phyloP scores from a whole-genome alignment of 2,888 invertebrate genomes.

The Troides aeacus region DNA sequence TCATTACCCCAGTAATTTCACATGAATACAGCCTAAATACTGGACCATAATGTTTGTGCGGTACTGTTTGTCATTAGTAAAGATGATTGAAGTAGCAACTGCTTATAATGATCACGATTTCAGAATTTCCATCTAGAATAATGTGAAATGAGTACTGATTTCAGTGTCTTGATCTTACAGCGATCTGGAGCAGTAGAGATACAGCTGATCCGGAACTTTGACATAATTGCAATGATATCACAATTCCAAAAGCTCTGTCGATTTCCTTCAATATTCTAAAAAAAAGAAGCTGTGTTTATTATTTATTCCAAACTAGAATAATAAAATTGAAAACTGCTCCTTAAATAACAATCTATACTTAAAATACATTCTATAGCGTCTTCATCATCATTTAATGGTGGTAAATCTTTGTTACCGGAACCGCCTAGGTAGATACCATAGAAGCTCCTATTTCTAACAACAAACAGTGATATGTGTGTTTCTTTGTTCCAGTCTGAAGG shows the following conservation, averaged over 20 bases:
- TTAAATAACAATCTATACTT: no score
- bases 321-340: not conserved
- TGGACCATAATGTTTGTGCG: no score
- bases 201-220: slow-evolving; percentile 64
- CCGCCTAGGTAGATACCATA: no score
- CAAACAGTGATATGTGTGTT: no score
- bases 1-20: no score
- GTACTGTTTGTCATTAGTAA: no score
- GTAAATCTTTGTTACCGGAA: no score
- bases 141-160: not conserved
- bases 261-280: slow-evolving; percentile 61
- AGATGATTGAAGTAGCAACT: not conserved
- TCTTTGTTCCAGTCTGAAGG: no score
- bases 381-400: no score
- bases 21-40: no score
- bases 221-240: slow-evolving; percentile 64
- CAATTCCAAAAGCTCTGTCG: slow-evolving; percentile 62
- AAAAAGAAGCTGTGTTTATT: slow-evolving; percentile 5
- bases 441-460: no score
- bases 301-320: not conserved
- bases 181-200: slow-evolving; percentile 50
- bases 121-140: not conserved
- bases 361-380: no score
- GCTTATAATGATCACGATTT: not conserved
- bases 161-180: slow-evolving; percentile 39